Base-by-base conservation (phyloP, 2,113 vertebrate species). In the Irena cyanogastra region DNA sequence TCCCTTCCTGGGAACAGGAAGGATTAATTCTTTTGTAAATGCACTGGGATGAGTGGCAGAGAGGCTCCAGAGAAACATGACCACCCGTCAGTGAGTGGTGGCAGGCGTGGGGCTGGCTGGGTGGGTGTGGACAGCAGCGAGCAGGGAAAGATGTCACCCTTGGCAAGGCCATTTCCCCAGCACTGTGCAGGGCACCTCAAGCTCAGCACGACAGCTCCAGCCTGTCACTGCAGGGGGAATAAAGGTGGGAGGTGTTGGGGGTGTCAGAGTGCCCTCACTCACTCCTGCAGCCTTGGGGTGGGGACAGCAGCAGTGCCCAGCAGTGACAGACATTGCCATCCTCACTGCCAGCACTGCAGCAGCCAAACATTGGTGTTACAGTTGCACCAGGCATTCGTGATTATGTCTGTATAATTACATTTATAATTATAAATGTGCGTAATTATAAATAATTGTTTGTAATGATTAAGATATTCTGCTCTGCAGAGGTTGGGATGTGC, bases 51-150 rank as follows among this genome's bases (percentile, higher is more conserved):
- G 57, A 27, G 7, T 56, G 7, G 6, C 50, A 66, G 84, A 41
- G 71, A 66, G 6, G 21, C 30, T 41, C 14, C 41, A 41, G 65
- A 56, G 61, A 16, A 35, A 4, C 6, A 5, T 0, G 2, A 33
- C 1, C 12, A 19, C 3, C 0, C 1, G 21, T 44, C 31, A 5
- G 0, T 33, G 77, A 0, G 22, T 68, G 10, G 19, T 27, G n/a
- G 65, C 37, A 44, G 42, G 18, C 2, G 45, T 26, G 75, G 57
- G 47, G 71, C 56, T 44, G 76, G 24, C 12, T 0, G 5, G 18
- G 3, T 16, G 13, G 9, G 1, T 39, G 26, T 42, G 64, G 64
- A 21, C 35, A 47, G 44, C 12, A 19, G 0, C 0, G 16, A 4
- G 42, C 20, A 45, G 22, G 71, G 61, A 22, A 13, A 16, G 47